Evolutionary conservation across 2,113 vertebrate genomes (phyloP), one percentile per base, ranked within the genome.

Genomic region (Dasypus novemcinctus): DNA sequence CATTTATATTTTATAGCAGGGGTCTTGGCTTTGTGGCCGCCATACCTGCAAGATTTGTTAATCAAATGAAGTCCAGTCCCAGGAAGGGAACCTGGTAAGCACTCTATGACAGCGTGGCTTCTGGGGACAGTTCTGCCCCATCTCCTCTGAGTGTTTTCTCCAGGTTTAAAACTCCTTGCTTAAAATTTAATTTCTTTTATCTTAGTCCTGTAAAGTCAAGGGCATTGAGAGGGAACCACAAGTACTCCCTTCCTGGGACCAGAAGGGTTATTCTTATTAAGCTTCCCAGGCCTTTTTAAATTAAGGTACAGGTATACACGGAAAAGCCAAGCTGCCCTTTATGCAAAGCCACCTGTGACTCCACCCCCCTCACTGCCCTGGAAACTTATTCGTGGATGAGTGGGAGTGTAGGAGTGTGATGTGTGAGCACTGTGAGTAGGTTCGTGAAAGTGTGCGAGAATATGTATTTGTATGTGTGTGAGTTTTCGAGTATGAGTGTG

Each of bases 21-120:
- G 36, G 49, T 84, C 74, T 90, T 87, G 17, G 52, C 75, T 93
- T 92, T 85, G 72, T 84, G 57, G 76, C 7, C 3, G 4, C 7
- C 3, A 3, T 84, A 82, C 64, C 88, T 83, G 49, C 20, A 27
- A 79, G 76, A 89, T 98, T 95, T 98, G 93, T 95, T 97, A 94
- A 76, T 80, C 93, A 97, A 96, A 97, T 95, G 92, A 95, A 41
- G 79, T 72, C 38, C 74, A 59, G 78, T 84, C 33, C 87, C 75
- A 83, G n/a, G 31, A 81, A 57, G 57, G 41, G 13, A 63, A 76
- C 84, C 52, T 68, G 74, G 27, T 21, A 23, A 94, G 78, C 43
- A 8, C 18, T 85, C 6, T 61, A 33, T 49, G 71, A 71, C 54
- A 85, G 38, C 2, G 2, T 69, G 72, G 86, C 72, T 74, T 82